These are phyloP conservation scores for Arenaria interpres DNA, from an alignment of 2,113 vertebrate species.

Conservation along the genomic window DNA sequence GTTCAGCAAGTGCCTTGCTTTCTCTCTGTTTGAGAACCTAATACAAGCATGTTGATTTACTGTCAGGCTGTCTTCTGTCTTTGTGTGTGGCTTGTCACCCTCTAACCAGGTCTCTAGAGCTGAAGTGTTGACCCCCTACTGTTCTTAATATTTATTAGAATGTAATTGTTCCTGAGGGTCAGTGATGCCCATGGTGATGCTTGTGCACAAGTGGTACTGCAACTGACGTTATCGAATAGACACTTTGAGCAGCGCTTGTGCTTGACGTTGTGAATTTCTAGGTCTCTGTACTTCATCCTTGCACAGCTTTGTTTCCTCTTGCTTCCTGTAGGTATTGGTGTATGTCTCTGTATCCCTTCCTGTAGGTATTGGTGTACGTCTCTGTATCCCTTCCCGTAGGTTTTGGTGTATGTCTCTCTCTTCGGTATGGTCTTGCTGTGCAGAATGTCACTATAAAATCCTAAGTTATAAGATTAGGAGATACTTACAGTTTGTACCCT, in stretches of 20 bases:
- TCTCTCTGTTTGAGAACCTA: background rate
- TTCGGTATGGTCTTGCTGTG: background rate
- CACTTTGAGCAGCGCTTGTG: background rate
- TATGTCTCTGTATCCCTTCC: background rate
- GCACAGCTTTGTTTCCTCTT: background rate
- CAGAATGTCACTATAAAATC: background rate
- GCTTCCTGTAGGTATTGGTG: background rate
- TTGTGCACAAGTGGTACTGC: background rate
- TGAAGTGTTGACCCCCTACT: background rate
- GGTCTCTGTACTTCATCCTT: background rate
- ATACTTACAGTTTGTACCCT: background rate
- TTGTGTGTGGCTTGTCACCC: background rate
- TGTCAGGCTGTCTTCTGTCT: background rate
- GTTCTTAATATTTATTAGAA: background rate
- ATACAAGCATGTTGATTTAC: background rate
- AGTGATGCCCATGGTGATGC: background rate
- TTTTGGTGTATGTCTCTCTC: background rate
- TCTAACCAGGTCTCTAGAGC: background rate
- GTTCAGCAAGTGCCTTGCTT: background rate
- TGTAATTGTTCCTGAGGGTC: background rate
- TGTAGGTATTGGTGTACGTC: background rate
- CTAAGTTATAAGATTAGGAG: background rate
- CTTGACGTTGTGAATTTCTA: background rate
- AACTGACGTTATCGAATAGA: background rate
- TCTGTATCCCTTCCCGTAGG: background rate